phyloP scores from a whole-genome alignment of 2,113 vertebrate genomes.

The Bujurquina vittata region DNA sequence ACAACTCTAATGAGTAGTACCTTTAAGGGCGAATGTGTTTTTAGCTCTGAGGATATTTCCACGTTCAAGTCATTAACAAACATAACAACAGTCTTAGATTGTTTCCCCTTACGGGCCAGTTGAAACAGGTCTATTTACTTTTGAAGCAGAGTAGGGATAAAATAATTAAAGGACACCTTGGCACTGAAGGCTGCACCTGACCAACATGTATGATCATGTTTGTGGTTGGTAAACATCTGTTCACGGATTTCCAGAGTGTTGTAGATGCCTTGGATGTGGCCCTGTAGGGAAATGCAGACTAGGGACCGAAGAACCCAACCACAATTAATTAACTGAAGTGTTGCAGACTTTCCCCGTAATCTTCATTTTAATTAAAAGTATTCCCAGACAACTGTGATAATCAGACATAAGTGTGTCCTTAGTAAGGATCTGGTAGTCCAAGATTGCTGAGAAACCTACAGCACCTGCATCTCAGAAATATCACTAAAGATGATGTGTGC shows the following conservation, averaged over 20 bases:
- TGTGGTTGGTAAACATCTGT: slow-evolving; percentile 52
- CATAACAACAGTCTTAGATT: slow-evolving; percentile 35
- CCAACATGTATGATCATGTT: slow-evolving; percentile 24
- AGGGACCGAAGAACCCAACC: slow-evolving; percentile 17
- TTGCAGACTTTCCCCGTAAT: slow-evolving; percentile 39
- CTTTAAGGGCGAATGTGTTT: slow-evolving; percentile 46
- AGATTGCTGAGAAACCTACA: slow-evolving; percentile 27
- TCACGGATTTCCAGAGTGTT: slow-evolving; percentile 2
- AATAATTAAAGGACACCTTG: slow-evolving; percentile 49
- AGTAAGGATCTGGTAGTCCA: slow-evolving; percentile 7
- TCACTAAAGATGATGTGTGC: not conserved
- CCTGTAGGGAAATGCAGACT: slow-evolving; percentile 43
- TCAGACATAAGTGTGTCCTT: slow-evolving; percentile 33
- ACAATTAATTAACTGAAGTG: slow-evolving; percentile 58
- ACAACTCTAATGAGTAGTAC: slow-evolving; percentile 49
- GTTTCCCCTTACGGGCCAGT: slow-evolving; percentile 33
- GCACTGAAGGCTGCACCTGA: slow-evolving; percentile 1
- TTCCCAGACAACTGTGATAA: slow-evolving; percentile 61
- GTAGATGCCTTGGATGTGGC: slow-evolving; percentile 23
- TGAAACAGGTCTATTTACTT: slow-evolving; percentile 47
- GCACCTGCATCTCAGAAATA: not conserved
- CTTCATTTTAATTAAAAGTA: slow-evolving; percentile 67
- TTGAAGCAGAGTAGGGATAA: slow-evolving; percentile 25
- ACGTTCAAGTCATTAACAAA: slow-evolving; percentile 63
- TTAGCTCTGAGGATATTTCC: slow-evolving; percentile 44